Base-by-base conservation (phyloP, 2,113 vertebrate genomes). In the Cardinalis cardinalis region DNA sequence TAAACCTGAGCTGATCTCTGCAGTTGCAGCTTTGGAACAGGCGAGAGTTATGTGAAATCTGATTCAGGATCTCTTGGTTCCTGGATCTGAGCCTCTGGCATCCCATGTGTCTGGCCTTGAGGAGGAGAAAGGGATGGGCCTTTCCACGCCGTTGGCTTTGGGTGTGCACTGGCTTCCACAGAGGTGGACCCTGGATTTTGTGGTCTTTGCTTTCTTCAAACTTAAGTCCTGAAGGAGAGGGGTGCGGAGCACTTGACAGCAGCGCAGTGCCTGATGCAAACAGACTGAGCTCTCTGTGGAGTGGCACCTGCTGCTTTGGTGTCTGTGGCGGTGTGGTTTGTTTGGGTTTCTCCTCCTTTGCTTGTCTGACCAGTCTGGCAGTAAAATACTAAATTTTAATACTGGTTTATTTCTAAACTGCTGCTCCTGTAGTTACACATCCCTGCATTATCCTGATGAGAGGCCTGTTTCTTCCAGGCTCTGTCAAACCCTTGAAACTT, bases 1-100 rank as follows among this genome's bases (percentile, higher is more conserved):
- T 95, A 96, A 89, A 52, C 46, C 52, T 55, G 76, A 88, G 72
- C 66, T 93, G 85, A 65, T 66, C 44, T 91, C 78, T 83, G 66
- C 38, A 31, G 41, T 58, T 38, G 56, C 49, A 71, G 65, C 70
- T 46, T 84, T 91, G 66, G 70, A 94, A 66, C 64, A n/a, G 68
- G 58, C 6, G 1, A 89, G 52, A 91, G 79, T 55, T 66, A 44
- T 71, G 66, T 84, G 92, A 95, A 94, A 95, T 44, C 59, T 8
- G 70, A 94, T 82, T 84, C 65, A 20, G 84, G 66, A 78, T 84
- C 73, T 83, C 32, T 55, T 2, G 0, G 32, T 89, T 91, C 75
- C 79, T 84, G 80, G 64, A 77, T 71, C 36, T 26, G 52, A 92
- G 80, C 79, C 64, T 59, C 64, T 1, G 6, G 32, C 0, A 0